A percentile compares a stretch with the other conserved stretches of the same genome.
Conservation (phyloP, 2,797 vertebrate genomes). For the Danionella dracula region DNA sequence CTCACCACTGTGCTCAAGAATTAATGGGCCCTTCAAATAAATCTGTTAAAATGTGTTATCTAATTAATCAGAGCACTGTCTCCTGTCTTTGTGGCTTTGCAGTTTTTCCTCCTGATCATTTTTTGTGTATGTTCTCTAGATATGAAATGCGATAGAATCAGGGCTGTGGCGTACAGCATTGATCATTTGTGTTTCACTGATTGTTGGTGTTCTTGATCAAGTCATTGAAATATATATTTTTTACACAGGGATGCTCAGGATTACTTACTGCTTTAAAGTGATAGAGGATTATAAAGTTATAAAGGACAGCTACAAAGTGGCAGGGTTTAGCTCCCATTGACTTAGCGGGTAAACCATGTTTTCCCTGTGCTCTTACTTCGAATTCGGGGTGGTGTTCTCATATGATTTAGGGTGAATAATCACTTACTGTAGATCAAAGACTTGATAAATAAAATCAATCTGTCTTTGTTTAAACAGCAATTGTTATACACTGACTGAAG, state of each 20-base stretch:
- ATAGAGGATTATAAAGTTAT: too few relatives aligned
- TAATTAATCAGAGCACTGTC: slow-evolving; percentile 12
- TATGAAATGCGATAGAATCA: neutral
- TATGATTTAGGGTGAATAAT: too few relatives aligned
- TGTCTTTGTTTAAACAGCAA: too few relatives aligned
- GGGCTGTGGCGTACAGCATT: neutral
- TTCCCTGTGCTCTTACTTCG: too few relatives aligned
- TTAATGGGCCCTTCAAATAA: slow-evolving; percentile 26
- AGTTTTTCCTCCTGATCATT: neutral
- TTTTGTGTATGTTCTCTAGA: neutral
- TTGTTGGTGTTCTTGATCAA: neutral
- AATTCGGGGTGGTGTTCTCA: too few relatives aligned
- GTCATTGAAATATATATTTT: slow-evolving; percentile 6
- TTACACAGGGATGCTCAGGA: neutral
- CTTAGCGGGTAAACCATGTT: too few relatives aligned
- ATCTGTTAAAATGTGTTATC: slow-evolving; percentile 18
- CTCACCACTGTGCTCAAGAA: slow-evolving; percentile 11
- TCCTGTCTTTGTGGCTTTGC: neutral
- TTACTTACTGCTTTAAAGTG: neutral
- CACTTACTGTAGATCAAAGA: too few relatives aligned
- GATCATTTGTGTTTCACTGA: neutral
- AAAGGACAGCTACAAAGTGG: too few relatives aligned
- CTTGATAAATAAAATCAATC: too few relatives aligned
- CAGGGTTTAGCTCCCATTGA: too few relatives aligned
- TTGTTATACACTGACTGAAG: too few relatives aligned